Evolutionary conservation across 2,888 invertebrate species (phyloP), one percentile per base, ranked within the genome.

Genomic region (Amphimallon solstitiale): DNA sequence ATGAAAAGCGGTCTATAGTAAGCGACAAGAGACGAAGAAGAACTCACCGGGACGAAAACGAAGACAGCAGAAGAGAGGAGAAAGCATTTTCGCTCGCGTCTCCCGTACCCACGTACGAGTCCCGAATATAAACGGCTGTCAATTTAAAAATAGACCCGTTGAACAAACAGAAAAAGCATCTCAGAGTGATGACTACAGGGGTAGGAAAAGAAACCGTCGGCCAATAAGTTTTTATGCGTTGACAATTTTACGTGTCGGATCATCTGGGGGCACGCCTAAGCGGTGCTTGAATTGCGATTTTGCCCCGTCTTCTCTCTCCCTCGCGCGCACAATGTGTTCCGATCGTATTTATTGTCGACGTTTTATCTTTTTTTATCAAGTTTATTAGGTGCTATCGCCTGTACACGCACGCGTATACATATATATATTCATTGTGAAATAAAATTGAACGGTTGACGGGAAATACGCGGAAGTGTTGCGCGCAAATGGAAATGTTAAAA

Each of bases 151-250:
- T 51, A 38, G 62, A 19, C n/a, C 62, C 49, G 51, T 51, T 62
- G 62, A 49, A 62, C 62, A 62, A 62, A 62, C 62, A 51, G 51
- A 62, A 62, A 62, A 62, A 62, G 40, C 49, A 37, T 62, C 46
- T 38, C 3, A 46, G 23, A 23, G 38, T 43, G 43, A 59, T 23
- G 56, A 21, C 40, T 35, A 19, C 15, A 35, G 14, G 15, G 49
- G 21, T n/a, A n/a, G n/a, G n/a, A n/a, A n/a, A n/a, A n/a, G n/a
- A n/a, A 46, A 40, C 49, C 62, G 37, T 51, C 38, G 51, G 48
- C 66, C 68, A 66, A 68, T 68, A 66, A 66, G 63, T 66, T 68
- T 68, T 68, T 66, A 68, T 68, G 63, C 51, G 68, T 68, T 68
- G 66, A 68, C 68, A 68, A 68, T 68, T 66, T 66, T 68, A 68